Percentiles rank a stretch among this genome's conserved stretches.
Evolutionary conservation across 2,113 vertebrate genomes (phyloP).

Genomic region (Datnioides undecimradiatus): DNA sequence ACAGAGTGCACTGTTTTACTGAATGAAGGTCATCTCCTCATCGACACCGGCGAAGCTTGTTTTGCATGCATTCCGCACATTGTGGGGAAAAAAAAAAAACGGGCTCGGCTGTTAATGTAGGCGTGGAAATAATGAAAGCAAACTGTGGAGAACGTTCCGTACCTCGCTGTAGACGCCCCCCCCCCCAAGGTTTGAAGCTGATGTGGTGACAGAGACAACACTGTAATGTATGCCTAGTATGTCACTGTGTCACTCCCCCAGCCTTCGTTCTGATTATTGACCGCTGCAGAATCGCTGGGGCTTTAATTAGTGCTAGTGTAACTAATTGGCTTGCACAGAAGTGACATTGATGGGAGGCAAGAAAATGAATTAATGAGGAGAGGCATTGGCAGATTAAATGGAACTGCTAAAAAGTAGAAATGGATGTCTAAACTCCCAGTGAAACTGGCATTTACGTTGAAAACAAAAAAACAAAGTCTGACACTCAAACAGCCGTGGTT

Average conservation of each 20-base stretch:
- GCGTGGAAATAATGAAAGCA: slow-evolving; percentile 16
- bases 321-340: slow-evolving; percentile 75
- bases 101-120: neutral
- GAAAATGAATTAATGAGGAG: slow-evolving; percentile 71
- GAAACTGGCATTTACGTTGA: slow-evolving; percentile 36
- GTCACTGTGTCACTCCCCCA: slow-evolving; percentile 49
- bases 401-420: slow-evolving; percentile 52
- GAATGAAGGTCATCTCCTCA: slow-evolving; percentile 37
- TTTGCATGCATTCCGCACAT: slow-evolving; percentile 23
- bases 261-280: slow-evolving; percentile 75
- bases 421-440: slow-evolving; percentile 12
- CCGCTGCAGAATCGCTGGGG: slow-evolving; percentile 70
- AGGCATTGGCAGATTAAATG: slow-evolving; percentile 57
- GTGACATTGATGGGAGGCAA: slow-evolving; percentile 73
- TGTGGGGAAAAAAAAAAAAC: slow-evolving; percentile 21
- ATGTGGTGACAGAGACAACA: slow-evolving; percentile 18
- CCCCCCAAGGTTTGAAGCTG: neutral
- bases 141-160: neutral
- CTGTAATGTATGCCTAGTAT: slow-evolving; percentile 43
- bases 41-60: slow-evolving; percentile 2
- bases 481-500: neutral
- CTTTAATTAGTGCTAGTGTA: slow-evolving; percentile 78
- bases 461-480: slow-evolving; percentile 17
- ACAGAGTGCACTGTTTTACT: slow-evolving; percentile 24
- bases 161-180: neutral